Percentiles rank a stretch among this genome's conserved stretches.
These are phyloP conservation scores for Dreissena polymorpha DNA, from an alignment of 1,140 invertebrate genomes.

Conservation along the genomic window DNA sequence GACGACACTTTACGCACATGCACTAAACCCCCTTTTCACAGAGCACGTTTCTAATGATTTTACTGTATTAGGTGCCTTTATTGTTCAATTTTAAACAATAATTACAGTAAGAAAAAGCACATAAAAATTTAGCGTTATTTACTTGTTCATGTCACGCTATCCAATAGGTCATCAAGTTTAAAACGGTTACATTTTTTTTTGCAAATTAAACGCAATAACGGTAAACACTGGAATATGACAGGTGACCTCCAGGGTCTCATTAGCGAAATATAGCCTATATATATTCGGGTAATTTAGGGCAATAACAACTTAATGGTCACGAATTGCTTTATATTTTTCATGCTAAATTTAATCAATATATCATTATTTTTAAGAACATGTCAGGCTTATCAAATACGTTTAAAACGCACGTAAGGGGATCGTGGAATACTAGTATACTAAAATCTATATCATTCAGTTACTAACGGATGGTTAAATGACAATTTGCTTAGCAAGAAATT, in stretches of 20 bases:
- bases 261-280: slow-evolving; percentile 32
- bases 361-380: not conserved
- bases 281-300: slow-evolving; percentile 28
- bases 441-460: not conserved
- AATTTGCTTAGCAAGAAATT: too few relatives aligned
- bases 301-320: slow-evolving; percentile 34
- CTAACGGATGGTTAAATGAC: not conserved
- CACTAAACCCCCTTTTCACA: too few relatives aligned
- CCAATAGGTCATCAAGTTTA: slow-evolving; percentile 26
- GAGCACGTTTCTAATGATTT: too few relatives aligned
- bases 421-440: slow-evolving; percentile 29
- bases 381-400: not conserved
- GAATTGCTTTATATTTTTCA: slow-evolving; percentile 39
- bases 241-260: not conserved
- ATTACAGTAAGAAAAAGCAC: too few relatives aligned
- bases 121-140: too few relatives aligned
- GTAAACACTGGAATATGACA: slow-evolving; percentile 24
- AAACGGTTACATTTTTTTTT: slow-evolving; percentile 43
- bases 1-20: too few relatives aligned
- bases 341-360: slow-evolving; percentile 1
- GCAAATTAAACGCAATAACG: slow-evolving; percentile 39
- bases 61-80: too few relatives aligned
- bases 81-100: too few relatives aligned
- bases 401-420: slow-evolving; percentile 4
- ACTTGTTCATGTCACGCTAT: too few relatives aligned